Conservation (phyloP, 1,140 invertebrate species). For the Drosophila trapezifrons region DNA sequence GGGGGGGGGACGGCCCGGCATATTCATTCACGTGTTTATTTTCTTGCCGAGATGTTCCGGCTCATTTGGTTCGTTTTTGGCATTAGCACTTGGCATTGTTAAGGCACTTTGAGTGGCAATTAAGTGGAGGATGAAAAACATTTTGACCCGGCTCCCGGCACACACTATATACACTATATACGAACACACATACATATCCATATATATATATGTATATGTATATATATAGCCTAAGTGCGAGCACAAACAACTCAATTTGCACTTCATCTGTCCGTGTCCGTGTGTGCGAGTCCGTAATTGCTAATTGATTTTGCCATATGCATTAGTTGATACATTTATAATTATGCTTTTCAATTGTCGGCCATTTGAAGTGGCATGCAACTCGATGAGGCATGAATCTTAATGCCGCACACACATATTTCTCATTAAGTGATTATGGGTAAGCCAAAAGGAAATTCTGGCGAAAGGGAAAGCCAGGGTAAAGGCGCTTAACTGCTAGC, state of each 20-base stretch:
- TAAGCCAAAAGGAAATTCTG: too few relatives aligned
- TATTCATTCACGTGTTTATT: constrained; percentile 31
- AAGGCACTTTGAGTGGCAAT: constrained; percentile 68
- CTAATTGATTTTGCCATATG: constrained; percentile 79
- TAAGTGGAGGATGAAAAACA: constrained; percentile 66
- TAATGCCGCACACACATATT: constrained; percentile 44
- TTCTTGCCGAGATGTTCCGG: constrained; percentile 32
- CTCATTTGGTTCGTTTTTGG: constrained; percentile 40
- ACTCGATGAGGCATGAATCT: constrained; percentile 32
- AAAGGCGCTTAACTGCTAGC: not conserved
- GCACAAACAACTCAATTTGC: constrained; percentile 68
- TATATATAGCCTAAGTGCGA: constrained; percentile 8
- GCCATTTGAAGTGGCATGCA: constrained; percentile 44
- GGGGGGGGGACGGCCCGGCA: not conserved
- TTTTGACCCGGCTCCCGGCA: constrained; percentile 23
- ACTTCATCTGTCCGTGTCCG: constrained; percentile 52
- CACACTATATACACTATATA: not conserved
- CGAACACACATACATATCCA: too few relatives aligned
- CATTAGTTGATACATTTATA: constrained; percentile 78
- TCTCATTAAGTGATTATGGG: constrained; percentile 60
- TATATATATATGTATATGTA: too few relatives aligned
- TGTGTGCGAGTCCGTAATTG: constrained; percentile 52
- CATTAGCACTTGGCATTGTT: constrained; percentile 67
- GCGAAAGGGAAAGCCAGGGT: not conserved
- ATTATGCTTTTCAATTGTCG: constrained; percentile 70